Conservation (phyloP, 92 coral and sea anemone species). For the Parazoanthus atlanticus region DNA sequence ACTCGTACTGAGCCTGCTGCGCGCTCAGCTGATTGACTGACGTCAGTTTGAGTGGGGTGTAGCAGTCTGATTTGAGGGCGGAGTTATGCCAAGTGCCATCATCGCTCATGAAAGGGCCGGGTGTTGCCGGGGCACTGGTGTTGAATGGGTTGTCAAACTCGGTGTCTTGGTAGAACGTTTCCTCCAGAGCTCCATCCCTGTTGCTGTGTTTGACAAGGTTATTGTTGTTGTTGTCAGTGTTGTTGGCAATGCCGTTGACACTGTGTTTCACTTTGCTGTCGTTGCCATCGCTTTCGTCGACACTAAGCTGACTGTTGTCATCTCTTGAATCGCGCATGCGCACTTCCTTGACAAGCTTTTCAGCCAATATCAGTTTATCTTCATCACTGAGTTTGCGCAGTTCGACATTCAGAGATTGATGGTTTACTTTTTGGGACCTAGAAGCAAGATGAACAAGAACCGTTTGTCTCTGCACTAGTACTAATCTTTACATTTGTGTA, state of each 20-base stretch:
- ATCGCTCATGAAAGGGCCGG: constrained; percentile 41
- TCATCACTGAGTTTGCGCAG: constrained; percentile 56
- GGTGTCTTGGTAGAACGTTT: constrained; percentile 17
- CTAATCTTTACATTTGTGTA: too few relatives aligned
- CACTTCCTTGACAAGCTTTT: constrained; percentile 55
- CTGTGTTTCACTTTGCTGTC: neutral
- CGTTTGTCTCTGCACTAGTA: neutral
- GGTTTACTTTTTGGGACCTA: constrained; percentile 21
- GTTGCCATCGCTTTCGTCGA: neutral
- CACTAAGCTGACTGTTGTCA: neutral
- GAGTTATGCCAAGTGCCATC: constrained; percentile 48
- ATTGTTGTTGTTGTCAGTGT: constrained; percentile 2
- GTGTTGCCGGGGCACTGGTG: constrained; percentile 53
- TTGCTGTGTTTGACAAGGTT: constrained; percentile 1
- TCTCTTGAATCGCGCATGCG: constrained; percentile 15
- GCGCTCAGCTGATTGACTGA: constrained; percentile 50
- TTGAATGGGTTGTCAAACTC: constrained; percentile 74
- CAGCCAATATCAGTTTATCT: constrained; percentile 49
- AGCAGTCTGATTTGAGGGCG: constrained; percentile 56
- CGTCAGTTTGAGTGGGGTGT: constrained; percentile 52
- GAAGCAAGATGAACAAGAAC: neutral
- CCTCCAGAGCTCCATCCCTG: neutral
- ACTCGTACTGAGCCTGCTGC: constrained; percentile 61
- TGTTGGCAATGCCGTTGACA: constrained; percentile 3
- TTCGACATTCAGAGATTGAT: neutral